Base-by-base conservation (phyloP, 1,140 invertebrate genomes). In the Akabosia matsudoensis region DNA sequence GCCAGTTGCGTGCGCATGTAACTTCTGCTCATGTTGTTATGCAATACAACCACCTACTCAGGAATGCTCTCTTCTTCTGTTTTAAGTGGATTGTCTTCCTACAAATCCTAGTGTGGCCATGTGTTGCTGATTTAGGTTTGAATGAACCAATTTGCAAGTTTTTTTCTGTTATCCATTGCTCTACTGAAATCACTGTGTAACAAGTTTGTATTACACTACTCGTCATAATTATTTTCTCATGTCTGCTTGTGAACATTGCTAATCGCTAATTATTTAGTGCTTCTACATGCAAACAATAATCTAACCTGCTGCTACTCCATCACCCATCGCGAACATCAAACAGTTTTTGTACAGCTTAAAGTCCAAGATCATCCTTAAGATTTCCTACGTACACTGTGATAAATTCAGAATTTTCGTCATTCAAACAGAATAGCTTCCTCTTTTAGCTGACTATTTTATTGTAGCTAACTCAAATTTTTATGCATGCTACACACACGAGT, bases 251-350 rank as follows among this genome's bases (percentile, higher is more conserved):
- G 61, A 67, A 67, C 61, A 67, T 67, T 16, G 24, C 7, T 61
- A 67, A 67, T 67, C 61, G 61, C 61, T 67, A 67, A 67, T 67
- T 67, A 67, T 67, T 67, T 67, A 31, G 26, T 67, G 3, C 37
- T 45, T 45, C 37, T 7, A 18, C 37, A 10, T 10, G 37, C n/a
- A n/a, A 45, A 45, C 37, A 45, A 45, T 18, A 7, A 16, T 30
- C 61, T 30, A 7, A 7, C 4, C 14, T 7, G n/a, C 54, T 16
- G 24, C 14, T 16, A 14, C 24, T n/a, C 24, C 4, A n/a, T n/a
- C n/a, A n/a, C n/a, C n/a, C n/a, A n/a, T n/a, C n/a, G n/a, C n/a
- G n/a, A n/a, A n/a, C n/a, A n/a, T n/a, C n/a, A n/a, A n/a, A n/a
- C n/a, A n/a, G n/a, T n/a, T n/a, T n/a, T n/a, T n/a, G n/a, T n/a